Percentiles rank a stretch among this genome's conserved stretches.
phyloP scores from a whole-genome alignment of 2,113 vertebrate species.

The Shinisaurus crocodilurus region DNA sequence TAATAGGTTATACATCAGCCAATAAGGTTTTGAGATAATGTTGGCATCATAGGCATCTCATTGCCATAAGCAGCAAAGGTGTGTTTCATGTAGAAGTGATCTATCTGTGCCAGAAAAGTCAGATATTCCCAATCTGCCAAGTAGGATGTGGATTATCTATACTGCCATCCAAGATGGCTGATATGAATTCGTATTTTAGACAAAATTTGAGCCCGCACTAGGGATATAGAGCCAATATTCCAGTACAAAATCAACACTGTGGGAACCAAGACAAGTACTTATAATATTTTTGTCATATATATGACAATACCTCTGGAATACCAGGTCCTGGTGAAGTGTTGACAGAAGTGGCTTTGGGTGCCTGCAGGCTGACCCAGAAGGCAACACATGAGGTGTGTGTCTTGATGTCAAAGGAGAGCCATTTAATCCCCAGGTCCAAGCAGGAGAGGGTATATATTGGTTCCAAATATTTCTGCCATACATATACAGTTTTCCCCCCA shows the following conservation, averaged over 20 bases:
- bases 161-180: neutral
- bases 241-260: neutral
- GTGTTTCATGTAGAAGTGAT: neutral
- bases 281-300: neutral
- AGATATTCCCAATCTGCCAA: neutral
- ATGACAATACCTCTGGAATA: no score
- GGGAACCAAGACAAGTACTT: neutral
- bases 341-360: no score
- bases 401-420: no score
- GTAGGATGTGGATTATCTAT: neutral
- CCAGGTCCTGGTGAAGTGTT: no score
- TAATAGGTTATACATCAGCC: neutral
- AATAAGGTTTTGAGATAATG: neutral
- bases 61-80: neutral
- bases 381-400: no score
- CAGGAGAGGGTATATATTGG: neutral
- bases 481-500: neutral
- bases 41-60: neutral
- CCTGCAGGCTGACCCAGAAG: no score
- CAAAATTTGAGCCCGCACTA: neutral
- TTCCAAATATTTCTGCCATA: neutral
- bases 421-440: no score
- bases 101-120: slow-evolving; percentile 4
- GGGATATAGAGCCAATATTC: neutral
- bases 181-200: neutral